A percentile compares a stretch with the other conserved stretches of the same genome.
These are phyloP conservation scores for Scaptomyza flava DNA, from an alignment of 2,888 invertebrate species.

Conservation along the genomic window DNA sequence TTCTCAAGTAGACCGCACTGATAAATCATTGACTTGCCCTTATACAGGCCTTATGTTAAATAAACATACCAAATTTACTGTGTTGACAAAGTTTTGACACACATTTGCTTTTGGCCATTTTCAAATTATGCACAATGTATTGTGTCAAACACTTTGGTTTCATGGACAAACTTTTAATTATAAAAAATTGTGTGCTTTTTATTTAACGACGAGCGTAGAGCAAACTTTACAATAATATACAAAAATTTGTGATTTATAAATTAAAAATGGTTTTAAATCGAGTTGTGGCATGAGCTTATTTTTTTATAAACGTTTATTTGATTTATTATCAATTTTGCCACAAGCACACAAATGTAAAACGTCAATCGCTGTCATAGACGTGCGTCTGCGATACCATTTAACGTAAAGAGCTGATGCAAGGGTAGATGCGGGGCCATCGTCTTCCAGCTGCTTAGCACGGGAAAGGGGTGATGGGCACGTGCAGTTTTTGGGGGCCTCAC, in stretches of 20 bases:
- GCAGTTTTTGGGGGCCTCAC: no score
- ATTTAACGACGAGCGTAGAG: not conserved
- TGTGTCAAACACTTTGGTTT: not conserved
- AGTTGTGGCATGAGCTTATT: not conserved
- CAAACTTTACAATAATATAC: not conserved
- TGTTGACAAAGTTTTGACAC: not conserved
- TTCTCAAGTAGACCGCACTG: slow-evolving; percentile 13
- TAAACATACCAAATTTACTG: not conserved
- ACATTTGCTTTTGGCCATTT: not conserved
- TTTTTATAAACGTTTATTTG: no score
- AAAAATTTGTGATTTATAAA: not conserved
- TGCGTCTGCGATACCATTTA: no score
- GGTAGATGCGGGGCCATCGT: no score
- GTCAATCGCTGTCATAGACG: no score
- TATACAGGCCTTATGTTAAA: no score
- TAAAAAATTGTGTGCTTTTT: not conserved
- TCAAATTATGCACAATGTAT: not conserved
- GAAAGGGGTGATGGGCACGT: no score
- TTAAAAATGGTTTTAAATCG: not conserved
- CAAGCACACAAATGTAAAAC: no score
- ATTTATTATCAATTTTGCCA: no score
- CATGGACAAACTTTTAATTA: slow-evolving; percentile 6
- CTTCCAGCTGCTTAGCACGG: no score
- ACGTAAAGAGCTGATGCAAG: no score
- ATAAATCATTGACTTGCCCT: slow-evolving; percentile 10